Evolutionary conservation across 2,797 vertebrate species (phyloP).

Genomic region (Oreortyx pictus): DNA sequence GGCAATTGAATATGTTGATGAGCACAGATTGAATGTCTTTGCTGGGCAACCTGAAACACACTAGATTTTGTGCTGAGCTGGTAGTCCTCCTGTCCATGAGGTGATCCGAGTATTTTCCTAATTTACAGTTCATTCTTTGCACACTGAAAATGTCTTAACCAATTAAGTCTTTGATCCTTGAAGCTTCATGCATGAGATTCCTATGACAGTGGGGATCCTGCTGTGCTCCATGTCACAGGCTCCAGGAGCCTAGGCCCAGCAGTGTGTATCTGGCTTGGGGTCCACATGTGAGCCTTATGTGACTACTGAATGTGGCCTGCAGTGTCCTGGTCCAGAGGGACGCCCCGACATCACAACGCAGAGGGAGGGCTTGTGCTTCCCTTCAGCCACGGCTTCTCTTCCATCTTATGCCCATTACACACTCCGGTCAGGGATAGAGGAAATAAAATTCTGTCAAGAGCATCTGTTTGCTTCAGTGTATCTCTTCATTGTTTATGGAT

Average conservation of each 20-base stretch:
- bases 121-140: neutral
- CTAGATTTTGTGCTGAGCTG: neutral
- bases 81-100: neutral
- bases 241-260: neutral
- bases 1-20: neutral
- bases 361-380: neutral
- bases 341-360: accelerated
- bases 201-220: neutral
- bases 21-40: neutral
- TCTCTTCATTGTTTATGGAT: neutral
- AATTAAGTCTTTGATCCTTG: accelerated
- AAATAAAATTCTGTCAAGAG: neutral
- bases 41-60: neutral
- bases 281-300: neutral
- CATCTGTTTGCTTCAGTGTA: neutral
- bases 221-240: accelerated
- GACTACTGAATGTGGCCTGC: neutral
- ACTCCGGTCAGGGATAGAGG: neutral
- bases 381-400: neutral
- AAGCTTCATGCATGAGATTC: neutral
- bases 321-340: neutral
- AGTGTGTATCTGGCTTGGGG: neutral
- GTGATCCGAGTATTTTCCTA: neutral
- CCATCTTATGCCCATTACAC: neutral
- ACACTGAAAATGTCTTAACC: neutral